Evolutionary conservation across 2,888 invertebrate genomes (phyloP).

Genomic region (Drosophila sordidapex): DNA sequence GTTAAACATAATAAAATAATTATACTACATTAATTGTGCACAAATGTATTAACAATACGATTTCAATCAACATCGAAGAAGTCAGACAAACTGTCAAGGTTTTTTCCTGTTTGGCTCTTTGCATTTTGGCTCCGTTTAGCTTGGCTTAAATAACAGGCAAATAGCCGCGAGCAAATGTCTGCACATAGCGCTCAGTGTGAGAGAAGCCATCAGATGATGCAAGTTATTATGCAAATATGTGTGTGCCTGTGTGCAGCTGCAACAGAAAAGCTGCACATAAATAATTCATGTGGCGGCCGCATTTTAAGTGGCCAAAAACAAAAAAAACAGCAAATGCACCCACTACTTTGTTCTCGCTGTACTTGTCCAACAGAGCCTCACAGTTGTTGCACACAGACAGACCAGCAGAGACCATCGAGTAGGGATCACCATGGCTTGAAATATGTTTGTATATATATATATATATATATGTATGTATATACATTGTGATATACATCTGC

Average conservation of each 20-base stretch:
- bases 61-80: not conserved
- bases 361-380: slow-evolving; percentile 26
- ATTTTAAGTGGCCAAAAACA: slow-evolving; percentile 38
- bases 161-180: slow-evolving; percentile 17
- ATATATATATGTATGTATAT: not conserved
- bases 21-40: not conserved
- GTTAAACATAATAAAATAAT: not conserved
- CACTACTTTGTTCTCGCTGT: slow-evolving; percentile 26
- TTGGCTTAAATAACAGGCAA: not conserved
- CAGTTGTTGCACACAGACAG: slow-evolving; percentile 28
- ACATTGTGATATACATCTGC: slow-evolving; percentile 14
- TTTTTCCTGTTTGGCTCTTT: not conserved
- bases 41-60: not conserved
- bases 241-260: slow-evolving; percentile 33
- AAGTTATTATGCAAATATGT: slow-evolving; percentile 44
- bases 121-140: slow-evolving; percentile 1
- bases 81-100: not conserved
- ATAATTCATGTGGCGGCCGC: slow-evolving; percentile 51
- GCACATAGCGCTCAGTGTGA: slow-evolving; percentile 15
- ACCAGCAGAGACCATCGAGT: slow-evolving; percentile 1
- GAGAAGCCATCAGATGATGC: slow-evolving; percentile 30
- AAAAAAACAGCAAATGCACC: slow-evolving; percentile 19
- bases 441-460: slow-evolving; percentile 4
- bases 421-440: slow-evolving; percentile 10
- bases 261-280: slow-evolving; percentile 37